phyloP scores from a whole-genome alignment of 2,888 invertebrate species.

The Gastracanthus pulcherrimus region DNA sequence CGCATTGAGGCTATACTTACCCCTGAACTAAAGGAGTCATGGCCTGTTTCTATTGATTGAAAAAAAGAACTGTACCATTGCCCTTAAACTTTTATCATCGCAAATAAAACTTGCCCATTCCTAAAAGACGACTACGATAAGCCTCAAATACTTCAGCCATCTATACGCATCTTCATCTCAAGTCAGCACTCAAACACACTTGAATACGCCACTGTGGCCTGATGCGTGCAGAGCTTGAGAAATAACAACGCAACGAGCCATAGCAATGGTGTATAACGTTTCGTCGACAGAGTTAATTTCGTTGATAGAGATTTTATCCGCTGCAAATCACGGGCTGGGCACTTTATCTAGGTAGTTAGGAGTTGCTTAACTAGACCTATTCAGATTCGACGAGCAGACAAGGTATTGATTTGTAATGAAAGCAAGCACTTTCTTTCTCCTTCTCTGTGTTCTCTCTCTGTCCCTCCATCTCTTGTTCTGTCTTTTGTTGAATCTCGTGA shows the following conservation, averaged over 20 bases:
- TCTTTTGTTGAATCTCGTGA: background rate
- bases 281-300: background rate
- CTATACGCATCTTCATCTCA: background rate
- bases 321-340: background rate
- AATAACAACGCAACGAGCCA: background rate
- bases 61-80: background rate
- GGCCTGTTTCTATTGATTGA: background rate
- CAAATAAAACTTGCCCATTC: background rate
- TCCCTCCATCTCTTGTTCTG: background rate
- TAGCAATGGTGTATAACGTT: background rate
- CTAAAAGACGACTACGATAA: background rate
- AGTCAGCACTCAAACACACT: no score
- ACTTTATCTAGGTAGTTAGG: constrained; percentile 32
- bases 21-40: background rate
- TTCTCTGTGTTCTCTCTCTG: no score
- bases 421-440: background rate
- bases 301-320: constrained; percentile 36
- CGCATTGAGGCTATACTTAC: background rate
- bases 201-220: no score
- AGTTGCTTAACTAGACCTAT: constrained; percentile 31
- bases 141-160: background rate
- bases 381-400: constrained; percentile 4
- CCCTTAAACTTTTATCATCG: background rate
- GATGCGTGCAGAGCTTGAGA: background rate
- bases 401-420: constrained; percentile 33